Evolutionary conservation across 2,113 vertebrate species (phyloP).

Genomic region (Callorhinus ursinus): DNA sequence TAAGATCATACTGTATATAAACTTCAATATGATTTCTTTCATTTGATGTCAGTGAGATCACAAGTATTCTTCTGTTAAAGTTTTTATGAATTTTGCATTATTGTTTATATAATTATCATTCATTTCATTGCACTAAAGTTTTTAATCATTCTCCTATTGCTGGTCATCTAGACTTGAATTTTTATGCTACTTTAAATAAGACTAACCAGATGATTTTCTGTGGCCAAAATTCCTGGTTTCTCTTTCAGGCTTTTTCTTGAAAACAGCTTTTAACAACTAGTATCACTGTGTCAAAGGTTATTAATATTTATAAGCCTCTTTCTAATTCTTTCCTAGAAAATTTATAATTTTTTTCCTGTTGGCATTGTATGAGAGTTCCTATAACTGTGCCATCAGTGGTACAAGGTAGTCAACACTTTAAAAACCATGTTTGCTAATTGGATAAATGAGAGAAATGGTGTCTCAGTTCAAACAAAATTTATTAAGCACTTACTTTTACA

Average conservation of each 20-base stretch:
- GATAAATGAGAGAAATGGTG: neutral
- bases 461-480: neutral
- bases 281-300: neutral
- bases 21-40: neutral
- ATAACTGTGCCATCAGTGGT: neutral
- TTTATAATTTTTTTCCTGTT: neutral
- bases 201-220: neutral
- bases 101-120: neutral
- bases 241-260: neutral
- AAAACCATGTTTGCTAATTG: neutral
- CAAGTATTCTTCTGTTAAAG: neutral
- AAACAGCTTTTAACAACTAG: neutral
- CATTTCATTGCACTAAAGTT: neutral
- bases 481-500: neutral
- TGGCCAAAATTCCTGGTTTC: neutral
- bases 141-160: neutral
- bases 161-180: neutral
- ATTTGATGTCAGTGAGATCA: neutral
- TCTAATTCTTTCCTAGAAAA: slow-evolving; percentile 16
- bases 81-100: neutral
- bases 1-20: neutral
- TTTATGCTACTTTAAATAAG: neutral
- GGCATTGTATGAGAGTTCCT: neutral
- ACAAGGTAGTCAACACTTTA: neutral
- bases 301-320: neutral